Base-by-base conservation (phyloP, 2,888 invertebrate species). In the Minunthozetes semirufus region DNA sequence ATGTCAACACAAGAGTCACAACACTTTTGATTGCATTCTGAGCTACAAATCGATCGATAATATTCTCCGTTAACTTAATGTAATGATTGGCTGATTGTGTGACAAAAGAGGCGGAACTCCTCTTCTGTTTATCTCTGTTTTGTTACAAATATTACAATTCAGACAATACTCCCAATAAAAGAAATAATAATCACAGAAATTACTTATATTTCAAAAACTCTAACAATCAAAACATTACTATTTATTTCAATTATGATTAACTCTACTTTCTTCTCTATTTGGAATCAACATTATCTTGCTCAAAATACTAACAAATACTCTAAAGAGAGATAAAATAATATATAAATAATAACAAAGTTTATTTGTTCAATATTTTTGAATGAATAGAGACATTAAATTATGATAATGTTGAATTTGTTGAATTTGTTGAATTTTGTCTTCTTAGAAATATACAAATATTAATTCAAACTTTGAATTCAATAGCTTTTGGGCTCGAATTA, bases 41-140 rank as follows among this genome's bases (percentile, higher is more conserved):
- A 33, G 63, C 63, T 63, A 1, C 25, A 63, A 19, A 63, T 33
- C 33, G 66, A 66, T 66, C 66, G 66, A 17, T 59, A 59, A 66
- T 66, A 66, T 66, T 33, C 29, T 66, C 66, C 15, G 38, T 66
- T 66, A 66, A 38, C 38, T 66, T 66, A 66, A 66, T 66, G 66
- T 66, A 66, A 66, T 66, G 66, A 66, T 66, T 66, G 66, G 66
- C 33, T 13, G 66, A 66, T 38, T 33, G n/a, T 38, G 29, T 66
- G 66, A 66, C 66, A 66, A 66, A 66, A 33, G 33, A 29, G 66
- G 66, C 66, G 66, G 33, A 42, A 38, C 42, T 38, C 13, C 11
- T n/a, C n/a, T 11, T 9, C 42, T 42, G 42, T 42, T 42, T 42
- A 1, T 29, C 19, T 22, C 42, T 19, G 33, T 13, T 63, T n/a